Base-by-base conservation (phyloP, 2,797 vertebrate genomes). In the Chaunax sp. region DNA sequence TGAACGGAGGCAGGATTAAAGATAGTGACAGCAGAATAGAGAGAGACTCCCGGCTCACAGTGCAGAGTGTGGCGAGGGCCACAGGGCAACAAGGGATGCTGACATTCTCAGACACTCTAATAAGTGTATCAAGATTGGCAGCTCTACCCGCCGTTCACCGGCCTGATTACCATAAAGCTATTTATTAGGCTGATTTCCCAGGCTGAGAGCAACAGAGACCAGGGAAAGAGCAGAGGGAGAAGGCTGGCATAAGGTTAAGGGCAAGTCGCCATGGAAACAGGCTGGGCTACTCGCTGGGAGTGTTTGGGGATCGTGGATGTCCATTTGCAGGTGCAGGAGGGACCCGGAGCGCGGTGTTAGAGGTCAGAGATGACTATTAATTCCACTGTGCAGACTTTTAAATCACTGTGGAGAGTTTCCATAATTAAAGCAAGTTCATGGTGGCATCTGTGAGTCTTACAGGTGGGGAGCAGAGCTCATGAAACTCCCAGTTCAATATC, bases 131-230 rank as follows among this genome's bases (percentile, higher is more conserved):
- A 94, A 90, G 90, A 93, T 92, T 95, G 94, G 90, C 94, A 94
- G 90, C 86, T 90, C 80, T 20, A 43, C 87, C 87, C 68, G 76
- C 81, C 40, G 75, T 82, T 90, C 87, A 64, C 63, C 79, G 38
- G 67, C 64, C 73, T 62, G 58, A 96, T 96, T 96, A 94, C 83
- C 95, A 95, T 95, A 95, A 95, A 96, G 91, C 94, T 95, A 96
- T 96, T 96, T 95, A 95, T 96, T 95, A 95, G 93, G 75, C 89
- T 92, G 92, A 93, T 91, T 92, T 94, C 76, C 80, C 86, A 61
- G 87, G 87, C 92, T 89, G 90, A 90, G 91, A 88, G 89, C 80
- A 69, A 81, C 82, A 40, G 53, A 63, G 46, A 77, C 58, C 30
- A 35, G 57, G 33, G 60, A 44, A 2, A 25, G 80, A 67, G 64